phyloP scores from a whole-genome alignment of 2,797 vertebrate species.

The Tokudaia tokunoshimensis region DNA sequence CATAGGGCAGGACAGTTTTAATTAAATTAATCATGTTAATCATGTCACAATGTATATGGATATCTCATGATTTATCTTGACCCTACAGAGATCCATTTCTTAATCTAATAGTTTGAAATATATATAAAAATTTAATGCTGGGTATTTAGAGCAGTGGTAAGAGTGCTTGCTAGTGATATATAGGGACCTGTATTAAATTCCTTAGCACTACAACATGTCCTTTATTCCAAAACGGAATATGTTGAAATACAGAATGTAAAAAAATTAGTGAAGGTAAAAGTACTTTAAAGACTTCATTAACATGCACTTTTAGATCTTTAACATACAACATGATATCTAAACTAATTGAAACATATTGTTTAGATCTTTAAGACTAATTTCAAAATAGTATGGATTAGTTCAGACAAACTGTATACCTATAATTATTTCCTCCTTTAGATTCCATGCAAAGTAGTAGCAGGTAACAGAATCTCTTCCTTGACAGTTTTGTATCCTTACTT shows the following conservation, averaged over 20 bases:
- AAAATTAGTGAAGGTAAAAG: neutral
- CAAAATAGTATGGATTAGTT: neutral
- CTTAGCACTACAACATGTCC: neutral
- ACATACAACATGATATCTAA: neutral
- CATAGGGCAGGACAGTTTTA: neutral
- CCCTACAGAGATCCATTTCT: neutral
- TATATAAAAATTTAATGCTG: neutral
- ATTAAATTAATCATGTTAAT: neutral
- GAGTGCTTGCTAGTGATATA: neutral
- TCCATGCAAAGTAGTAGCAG: neutral
- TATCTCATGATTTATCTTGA: neutral
- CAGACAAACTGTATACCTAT: neutral
- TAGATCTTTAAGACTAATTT: neutral
- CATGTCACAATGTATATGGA: too few relatives aligned
- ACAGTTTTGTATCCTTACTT: slow-evolving; percentile 47
- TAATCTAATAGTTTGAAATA: neutral
- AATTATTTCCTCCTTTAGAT: neutral
- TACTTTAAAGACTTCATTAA: neutral
- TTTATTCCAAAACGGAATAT: neutral
- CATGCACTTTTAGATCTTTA: neutral
- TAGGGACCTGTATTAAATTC: too few relatives aligned
- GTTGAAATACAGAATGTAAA: neutral
- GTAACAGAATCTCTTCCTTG: slow-evolving; percentile 33
- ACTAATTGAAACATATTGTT: neutral
- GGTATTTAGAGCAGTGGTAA: too few relatives aligned